Percentiles rank a stretch among this genome's conserved stretches.
Evolutionary conservation across 1,140 invertebrate species (phyloP).

Genomic region (Temnothorax nylanderi): DNA sequence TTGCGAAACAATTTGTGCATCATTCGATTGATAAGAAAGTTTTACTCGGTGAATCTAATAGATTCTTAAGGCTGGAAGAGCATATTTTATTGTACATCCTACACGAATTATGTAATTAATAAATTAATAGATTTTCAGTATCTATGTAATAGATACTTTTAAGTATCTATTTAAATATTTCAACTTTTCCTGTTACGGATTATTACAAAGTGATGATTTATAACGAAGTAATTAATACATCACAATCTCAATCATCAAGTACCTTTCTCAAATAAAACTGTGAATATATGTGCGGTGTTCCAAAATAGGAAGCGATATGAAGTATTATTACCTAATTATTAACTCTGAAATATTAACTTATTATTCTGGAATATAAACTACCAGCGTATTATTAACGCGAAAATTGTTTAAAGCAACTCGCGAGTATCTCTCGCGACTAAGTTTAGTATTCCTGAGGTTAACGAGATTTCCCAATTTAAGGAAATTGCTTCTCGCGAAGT

Average conservation of each 20-base stretch:
- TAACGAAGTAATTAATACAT: not conserved
- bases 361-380: not conserved
- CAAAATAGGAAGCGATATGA: not conserved
- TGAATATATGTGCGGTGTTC: not conserved
- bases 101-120: no score
- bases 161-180: not conserved
- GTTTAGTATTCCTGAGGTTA: not conserved
- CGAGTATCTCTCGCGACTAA: not conserved
- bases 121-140: no score
- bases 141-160: not conserved
- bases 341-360: not conserved
- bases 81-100: no score
- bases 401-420: not conserved
- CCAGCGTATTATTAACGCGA: not conserved
- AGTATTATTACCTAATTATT: not conserved
- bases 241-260: not conserved
- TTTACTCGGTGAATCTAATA: no score
- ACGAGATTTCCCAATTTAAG: not conserved
- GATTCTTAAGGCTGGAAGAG: no score
- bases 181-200: not conserved
- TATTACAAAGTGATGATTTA: not conserved
- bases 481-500: not conserved
- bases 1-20: no score
- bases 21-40: no score
- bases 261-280: not conserved